Evolutionary conservation across 2,888 invertebrate species (phyloP), one percentile per base, ranked within the genome.

Genomic region (Operophtera brumata): DNA sequence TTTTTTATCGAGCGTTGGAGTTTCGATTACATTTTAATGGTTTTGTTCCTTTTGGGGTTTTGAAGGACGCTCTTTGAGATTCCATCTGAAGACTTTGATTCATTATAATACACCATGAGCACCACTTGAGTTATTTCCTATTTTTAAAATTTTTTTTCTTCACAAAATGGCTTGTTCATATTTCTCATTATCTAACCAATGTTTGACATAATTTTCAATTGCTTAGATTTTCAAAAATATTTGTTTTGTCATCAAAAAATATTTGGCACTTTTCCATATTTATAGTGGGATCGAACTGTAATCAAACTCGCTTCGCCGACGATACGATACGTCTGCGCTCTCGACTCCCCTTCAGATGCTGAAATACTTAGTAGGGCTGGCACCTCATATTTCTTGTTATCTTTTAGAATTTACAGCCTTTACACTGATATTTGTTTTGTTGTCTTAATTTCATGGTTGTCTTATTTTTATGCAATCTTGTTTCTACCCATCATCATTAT

Each of bases 11-110:
- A 53, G 55, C 60, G 57, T 58, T 50, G 49, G 64, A 65, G 68
- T 65, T 65, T 69, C 67, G 71, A 71, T 74, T 71, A 71, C 72
- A 69, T 70, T 68, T 69, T 69, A 66, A 71, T 71, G 67, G 66
- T 62, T 62, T 67, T 64, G 62, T 61, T 48, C 71, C 62, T 63
- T 68, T 65, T 66, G 59, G 62, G 52, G 47, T 59, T 62, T 49
- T 61, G 47, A 50, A 59, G 52, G 54, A 60, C 56, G 61, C 35
- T 42, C 41, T 50, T 50, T 37, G 44, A 46, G 48, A 40, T 39
- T 45, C 30, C 11, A 44, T 25, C 26, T 41, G 11, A 36, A 56
- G 41, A 48, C 48, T 47, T 34, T 41, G 40, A 56, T 47, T 47
- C 43, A 42, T 12, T 42, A 30, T 9, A 42, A 42, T 42, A 30